Conservation (phyloP, 2,797 vertebrate species). For the Pampus argenteus region DNA sequence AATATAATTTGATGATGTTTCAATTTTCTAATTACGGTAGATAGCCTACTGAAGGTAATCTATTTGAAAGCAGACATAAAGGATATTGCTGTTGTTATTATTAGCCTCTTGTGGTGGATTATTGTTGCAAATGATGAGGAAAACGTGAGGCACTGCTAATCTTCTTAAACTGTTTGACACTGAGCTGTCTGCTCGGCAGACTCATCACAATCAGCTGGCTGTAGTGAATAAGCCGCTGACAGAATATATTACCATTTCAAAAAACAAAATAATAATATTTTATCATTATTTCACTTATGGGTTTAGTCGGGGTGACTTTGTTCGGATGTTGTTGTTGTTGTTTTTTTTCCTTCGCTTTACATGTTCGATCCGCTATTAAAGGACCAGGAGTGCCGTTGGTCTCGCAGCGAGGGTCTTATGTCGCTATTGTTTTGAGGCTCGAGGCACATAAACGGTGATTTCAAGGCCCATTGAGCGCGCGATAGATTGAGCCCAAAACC, state of each 20-base stretch:
- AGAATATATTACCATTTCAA: slow-evolving; percentile 33
- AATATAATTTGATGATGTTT: slow-evolving; percentile 34
- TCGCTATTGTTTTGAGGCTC: slow-evolving; percentile 81
- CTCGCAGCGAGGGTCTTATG: slow-evolving; percentile 76
- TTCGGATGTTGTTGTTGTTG: not conserved
- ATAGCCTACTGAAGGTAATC: slow-evolving; percentile 23
- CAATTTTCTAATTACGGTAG: slow-evolving; percentile 39
- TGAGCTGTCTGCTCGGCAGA: slow-evolving; percentile 83
- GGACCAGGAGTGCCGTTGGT: slow-evolving; percentile 79
- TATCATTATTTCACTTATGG: not conserved
- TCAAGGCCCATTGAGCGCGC: slow-evolving; percentile 86
- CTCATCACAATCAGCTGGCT: slow-evolving; percentile 71
- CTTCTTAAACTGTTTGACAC: slow-evolving; percentile 80
- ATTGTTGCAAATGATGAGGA: slow-evolving; percentile 70
- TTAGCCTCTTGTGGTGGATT: slow-evolving; percentile 69
- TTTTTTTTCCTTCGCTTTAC: slow-evolving; percentile 9
- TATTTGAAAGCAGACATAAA: slow-evolving; percentile 33
- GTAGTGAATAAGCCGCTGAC: slow-evolving; percentile 45
- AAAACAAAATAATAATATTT: not conserved
- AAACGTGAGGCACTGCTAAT: slow-evolving; percentile 82
- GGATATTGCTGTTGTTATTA: slow-evolving; percentile 55
- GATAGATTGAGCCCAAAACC: slow-evolving; percentile 82
- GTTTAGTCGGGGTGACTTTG: not conserved
- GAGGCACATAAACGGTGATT: slow-evolving; percentile 82
- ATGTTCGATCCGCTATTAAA: slow-evolving; percentile 47